phyloP scores from a whole-genome alignment of 1,140 invertebrate genomes.

The Formica selysi region DNA sequence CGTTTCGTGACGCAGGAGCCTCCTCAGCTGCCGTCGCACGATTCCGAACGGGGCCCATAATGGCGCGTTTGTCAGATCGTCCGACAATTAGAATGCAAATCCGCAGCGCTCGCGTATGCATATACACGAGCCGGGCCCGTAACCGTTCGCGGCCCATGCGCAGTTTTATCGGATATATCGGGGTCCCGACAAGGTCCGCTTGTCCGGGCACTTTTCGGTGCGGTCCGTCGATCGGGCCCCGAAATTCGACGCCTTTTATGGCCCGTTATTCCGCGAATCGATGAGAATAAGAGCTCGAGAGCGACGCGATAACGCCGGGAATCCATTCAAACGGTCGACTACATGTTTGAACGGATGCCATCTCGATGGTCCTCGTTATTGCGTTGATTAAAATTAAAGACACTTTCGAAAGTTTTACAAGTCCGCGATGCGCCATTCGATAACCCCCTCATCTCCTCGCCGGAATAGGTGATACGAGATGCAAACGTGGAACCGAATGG shows the following conservation, averaged over 20 bases:
- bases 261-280: conserved; percentile 76
- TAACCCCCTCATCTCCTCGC: neutral
- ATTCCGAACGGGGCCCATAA: conserved; percentile 64
- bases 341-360: conserved; percentile 26
- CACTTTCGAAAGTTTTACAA: conserved; percentile 48
- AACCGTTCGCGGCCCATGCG: conserved; percentile 13
- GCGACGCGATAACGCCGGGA: conserved; percentile 34
- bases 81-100: conserved; percentile 83
- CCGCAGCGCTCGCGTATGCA: conserved; percentile 40
- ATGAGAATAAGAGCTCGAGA: conserved; percentile 68
- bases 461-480: neutral
- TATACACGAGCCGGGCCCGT: conserved; percentile 32
- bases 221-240: conserved; percentile 33
- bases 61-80: conserved; percentile 71
- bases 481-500: neutral
- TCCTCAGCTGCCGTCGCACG: neutral
- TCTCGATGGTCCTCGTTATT: conserved; percentile 26
- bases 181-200: neutral
- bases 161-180: conserved; percentile 38
- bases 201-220: conserved; percentile 33
- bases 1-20: conserved; percentile 18
- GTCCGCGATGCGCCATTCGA: conserved; percentile 3
- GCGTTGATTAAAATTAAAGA: conserved; percentile 56
- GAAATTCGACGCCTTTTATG: conserved; percentile 77
- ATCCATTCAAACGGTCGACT: conserved; percentile 47